Conservation (phyloP, 1,140 invertebrate genomes). For the Sogatella furcifera region DNA sequence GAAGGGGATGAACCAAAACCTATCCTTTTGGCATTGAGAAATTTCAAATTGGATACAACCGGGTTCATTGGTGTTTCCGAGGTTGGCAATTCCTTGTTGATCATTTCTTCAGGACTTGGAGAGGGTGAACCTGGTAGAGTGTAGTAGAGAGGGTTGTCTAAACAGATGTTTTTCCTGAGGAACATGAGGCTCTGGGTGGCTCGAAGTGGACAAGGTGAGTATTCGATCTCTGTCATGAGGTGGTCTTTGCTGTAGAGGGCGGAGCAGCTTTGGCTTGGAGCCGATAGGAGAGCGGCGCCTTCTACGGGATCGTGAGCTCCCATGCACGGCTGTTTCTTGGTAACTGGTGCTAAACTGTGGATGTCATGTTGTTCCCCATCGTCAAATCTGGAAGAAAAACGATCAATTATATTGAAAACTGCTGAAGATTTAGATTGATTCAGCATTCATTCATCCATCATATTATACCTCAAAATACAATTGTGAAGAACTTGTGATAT, state of each 20-base stretch:
- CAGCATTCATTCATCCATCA: no score
- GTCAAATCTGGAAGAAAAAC: neutral
- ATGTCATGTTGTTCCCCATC: conserved; percentile 2
- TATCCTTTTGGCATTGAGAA: neutral
- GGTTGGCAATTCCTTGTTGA: conserved; percentile 22
- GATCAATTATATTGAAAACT: no score
- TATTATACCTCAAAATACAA: no score
- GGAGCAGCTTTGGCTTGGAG: conserved; percentile 1
- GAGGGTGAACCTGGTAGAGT: conserved; percentile 14
- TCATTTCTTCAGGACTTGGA: conserved; percentile 21
- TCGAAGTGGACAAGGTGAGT: conserved; percentile 21
- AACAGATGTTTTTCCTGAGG: conserved; percentile 8
- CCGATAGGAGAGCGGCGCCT: neutral
- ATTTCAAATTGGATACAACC: neutral
- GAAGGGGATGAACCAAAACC: neutral
- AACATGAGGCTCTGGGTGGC: conserved; percentile 17
- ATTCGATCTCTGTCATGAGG: conserved; percentile 22
- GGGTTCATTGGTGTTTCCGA: conserved; percentile 4
- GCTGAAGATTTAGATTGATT: neutral
- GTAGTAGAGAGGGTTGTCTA: conserved; percentile 18
- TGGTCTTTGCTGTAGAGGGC: neutral
- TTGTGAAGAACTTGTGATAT: no score
- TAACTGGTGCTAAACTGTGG: conserved; percentile 5
- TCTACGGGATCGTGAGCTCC: conserved; percentile 1
- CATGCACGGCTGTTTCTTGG: conserved; percentile 20